Conservation (phyloP, 2,797 vertebrate species). For the Emys orbicularis region DNA sequence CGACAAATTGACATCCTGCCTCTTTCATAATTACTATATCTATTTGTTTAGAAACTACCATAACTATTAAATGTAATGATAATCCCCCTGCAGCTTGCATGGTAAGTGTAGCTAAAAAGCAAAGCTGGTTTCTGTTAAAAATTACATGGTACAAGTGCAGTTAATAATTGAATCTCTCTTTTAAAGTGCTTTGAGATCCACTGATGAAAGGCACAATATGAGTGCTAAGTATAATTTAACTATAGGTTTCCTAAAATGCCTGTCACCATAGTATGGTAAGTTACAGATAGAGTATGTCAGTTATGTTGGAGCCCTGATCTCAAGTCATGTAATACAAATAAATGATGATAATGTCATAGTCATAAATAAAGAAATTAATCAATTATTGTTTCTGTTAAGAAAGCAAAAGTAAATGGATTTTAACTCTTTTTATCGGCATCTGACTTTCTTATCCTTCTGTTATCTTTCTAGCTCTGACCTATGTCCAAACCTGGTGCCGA, state of each 20-base stretch:
- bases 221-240: not conserved
- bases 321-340: not conserved
- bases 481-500: conserved; percentile 77
- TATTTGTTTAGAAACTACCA: conserved; percentile 66
- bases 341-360: not conserved
- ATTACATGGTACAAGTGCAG: conserved; percentile 44
- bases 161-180: conserved; percentile 62
- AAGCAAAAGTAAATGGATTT: not conserved
- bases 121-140: conserved; percentile 62
- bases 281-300: conserved; percentile 15
- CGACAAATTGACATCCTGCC: conserved; percentile 47
- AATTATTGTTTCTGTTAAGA: fast-evolving
- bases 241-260: conserved; percentile 14
- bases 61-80: conserved; percentile 61
- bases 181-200: conserved; percentile 57
- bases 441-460: not conserved
- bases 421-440: not conserved
- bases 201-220: conserved; percentile 41
- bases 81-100: conserved; percentile 43
- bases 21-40: conserved; percentile 13
- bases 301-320: conserved; percentile 5
- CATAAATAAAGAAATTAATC: not conserved
- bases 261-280: not conserved
- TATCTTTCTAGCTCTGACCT: conserved; percentile 82
- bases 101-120: conserved; percentile 52